Evolutionary conservation across 2,113 vertebrate species (phyloP).

Genomic region (Gallinago jamesoni): DNA sequence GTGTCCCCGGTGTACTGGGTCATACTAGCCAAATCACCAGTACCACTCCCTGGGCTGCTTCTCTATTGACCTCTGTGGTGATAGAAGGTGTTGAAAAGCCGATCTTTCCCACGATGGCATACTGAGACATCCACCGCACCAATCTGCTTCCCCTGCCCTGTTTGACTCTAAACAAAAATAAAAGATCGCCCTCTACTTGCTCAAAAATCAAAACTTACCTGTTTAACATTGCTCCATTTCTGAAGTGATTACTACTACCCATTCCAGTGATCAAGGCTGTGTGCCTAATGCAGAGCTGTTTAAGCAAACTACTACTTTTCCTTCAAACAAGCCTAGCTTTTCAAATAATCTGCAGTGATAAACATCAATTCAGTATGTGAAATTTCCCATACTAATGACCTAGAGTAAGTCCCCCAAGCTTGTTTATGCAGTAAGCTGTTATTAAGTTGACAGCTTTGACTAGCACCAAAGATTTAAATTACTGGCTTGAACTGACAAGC

Average conservation of each 20-base stretch:
- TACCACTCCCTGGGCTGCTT: neutral
- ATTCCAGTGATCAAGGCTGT: neutral
- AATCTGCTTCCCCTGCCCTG: neutral
- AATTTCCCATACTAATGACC: conserved; percentile 45
- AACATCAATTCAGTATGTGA: conserved; percentile 39
- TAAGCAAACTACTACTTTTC: neutral
- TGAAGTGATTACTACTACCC: neutral
- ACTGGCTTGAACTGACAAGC: conserved; percentile 37
- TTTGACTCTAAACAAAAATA: neutral
- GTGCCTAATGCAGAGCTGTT: neutral
- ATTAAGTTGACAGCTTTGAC: conserved; percentile 59
- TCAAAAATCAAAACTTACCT: neutral
- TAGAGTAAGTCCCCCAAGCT: conserved; percentile 24
- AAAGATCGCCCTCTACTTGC: neutral
- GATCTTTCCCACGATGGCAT: neutral
- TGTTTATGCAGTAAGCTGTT: conserved; percentile 49
- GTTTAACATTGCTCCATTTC: neutral
- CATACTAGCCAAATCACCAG: neutral
- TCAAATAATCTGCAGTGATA: conserved; percentile 43
- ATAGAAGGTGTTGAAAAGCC: neutral
- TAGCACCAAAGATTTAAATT: conserved; percentile 56
- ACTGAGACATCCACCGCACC: neutral
- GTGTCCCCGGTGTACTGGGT: neutral
- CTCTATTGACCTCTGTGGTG: neutral
- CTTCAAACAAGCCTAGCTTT: conserved; percentile 15